These are phyloP conservation scores for Macrostomum cliftonense DNA, from an alignment of 2,888 invertebrate genomes.

Conservation along the genomic window DNA sequence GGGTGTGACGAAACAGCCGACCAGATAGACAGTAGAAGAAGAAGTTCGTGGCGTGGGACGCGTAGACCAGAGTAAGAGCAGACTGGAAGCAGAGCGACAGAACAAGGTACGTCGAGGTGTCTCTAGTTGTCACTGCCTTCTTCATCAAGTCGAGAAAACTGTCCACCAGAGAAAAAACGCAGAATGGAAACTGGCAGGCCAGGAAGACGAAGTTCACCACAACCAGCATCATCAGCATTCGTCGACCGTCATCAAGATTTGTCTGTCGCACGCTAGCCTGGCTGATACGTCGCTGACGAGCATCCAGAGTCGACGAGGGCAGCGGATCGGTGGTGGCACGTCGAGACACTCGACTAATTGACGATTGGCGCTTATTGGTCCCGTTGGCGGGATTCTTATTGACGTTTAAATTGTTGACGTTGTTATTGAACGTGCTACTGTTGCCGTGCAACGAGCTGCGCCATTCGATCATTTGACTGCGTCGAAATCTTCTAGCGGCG, in stretches of 20 bases:
- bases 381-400: too few relatives aligned
- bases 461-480: too few relatives aligned
- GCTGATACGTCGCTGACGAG: neutral
- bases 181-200: neutral
- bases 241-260: neutral
- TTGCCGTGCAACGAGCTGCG: too few relatives aligned
- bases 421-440: too few relatives aligned
- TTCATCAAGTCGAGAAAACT: neutral
- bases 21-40: neutral
- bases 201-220: slow-evolving; percentile 1
- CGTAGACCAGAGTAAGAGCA: neutral
- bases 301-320: neutral
- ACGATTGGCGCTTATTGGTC: too few relatives aligned
- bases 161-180: neutral
- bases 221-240: slow-evolving; percentile 1
- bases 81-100: neutral
- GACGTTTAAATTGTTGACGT: too few relatives aligned
- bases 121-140: neutral
- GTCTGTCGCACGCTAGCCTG: neutral
- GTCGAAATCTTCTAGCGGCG: neutral
- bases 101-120: neutral
- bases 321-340: neutral
- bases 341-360: too few relatives aligned
- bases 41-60: neutral
- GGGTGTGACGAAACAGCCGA: neutral